Conservation (phyloP, 2,113 vertebrate genomes). For the Percina caprodes region DNA sequence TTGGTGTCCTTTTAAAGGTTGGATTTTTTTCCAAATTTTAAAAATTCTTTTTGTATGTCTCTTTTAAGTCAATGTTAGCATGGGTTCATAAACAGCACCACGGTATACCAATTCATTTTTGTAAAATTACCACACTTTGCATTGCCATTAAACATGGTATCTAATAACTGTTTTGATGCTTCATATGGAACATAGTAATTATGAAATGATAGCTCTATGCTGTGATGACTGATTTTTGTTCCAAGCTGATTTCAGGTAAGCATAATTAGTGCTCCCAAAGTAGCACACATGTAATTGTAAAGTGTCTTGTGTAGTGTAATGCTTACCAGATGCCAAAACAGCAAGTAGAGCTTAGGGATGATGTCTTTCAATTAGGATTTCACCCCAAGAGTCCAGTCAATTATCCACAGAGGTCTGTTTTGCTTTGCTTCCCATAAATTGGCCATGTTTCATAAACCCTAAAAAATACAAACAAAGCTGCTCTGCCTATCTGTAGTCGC, state of each 20-base stretch:
- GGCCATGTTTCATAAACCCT: slow-evolving; percentile 11
- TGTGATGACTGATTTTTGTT: slow-evolving; percentile 16
- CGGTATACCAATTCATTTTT: neutral
- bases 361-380: slow-evolving; percentile 70
- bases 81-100: too few species aligned
- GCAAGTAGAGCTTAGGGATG: slow-evolving; percentile 50
- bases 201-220: slow-evolving; percentile 43
- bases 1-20: too few species aligned
- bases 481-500: neutral
- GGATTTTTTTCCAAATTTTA: too few species aligned
- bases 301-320: slow-evolving; percentile 40
- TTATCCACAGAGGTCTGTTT: slow-evolving; percentile 51
- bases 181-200: slow-evolving; percentile 39
- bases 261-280: slow-evolving; percentile 56
- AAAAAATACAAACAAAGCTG: neutral
- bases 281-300: slow-evolving; percentile 39
- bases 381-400: slow-evolving; percentile 58
- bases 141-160: neutral
- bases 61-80: too few species aligned
- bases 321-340: slow-evolving; percentile 60
- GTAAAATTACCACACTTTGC: neutral
- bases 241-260: slow-evolving; percentile 49
- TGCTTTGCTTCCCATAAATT: slow-evolving; percentile 34
- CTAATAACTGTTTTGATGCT: slow-evolving; percentile 11
- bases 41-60: too few species aligned